Evolutionary conservation across 2,888 invertebrate genomes (phyloP), one percentile per base, ranked within the genome.

Genomic region (Chymomyza caudatula): DNA sequence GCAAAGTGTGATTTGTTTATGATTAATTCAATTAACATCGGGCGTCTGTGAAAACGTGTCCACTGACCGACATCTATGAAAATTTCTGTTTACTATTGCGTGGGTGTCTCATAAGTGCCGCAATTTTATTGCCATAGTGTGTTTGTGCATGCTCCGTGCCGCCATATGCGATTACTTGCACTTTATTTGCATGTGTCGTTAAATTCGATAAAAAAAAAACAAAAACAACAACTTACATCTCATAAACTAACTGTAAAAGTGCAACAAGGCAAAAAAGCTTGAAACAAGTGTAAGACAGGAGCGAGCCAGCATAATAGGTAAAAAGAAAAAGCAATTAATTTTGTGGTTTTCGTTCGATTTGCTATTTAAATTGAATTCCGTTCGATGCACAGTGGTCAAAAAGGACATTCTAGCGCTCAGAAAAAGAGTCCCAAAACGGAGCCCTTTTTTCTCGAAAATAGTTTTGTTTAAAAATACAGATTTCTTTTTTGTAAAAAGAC

Each of bases 161-260:
- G 62, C 59, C 63, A 73, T 67, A 60, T 72, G 65, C 71, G 54
- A 52, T 29, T 42, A n/a, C n/a, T n/a, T 29, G 43, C 44, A 19
- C 55, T 59, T 43, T 71, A 64, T 56, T 63, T 60, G 29, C 56
- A 47, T 49, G 65, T 60, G n/a, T n/a, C n/a, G n/a, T n/a, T n/a
- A n/a, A n/a, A n/a, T n/a, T n/a, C n/a, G 63, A 42, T 59, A 64
- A 59, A 67, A 60, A 42, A 42, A 51, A 52, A 49, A 59, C 19
- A 8, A 37, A 59, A 71, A 42, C 67, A 68, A 57, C 65, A n/a
- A n/a, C n/a, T n/a, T n/a, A n/a, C n/a, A n/a, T n/a, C n/a, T 64
- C 54, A 42, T 42, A 67, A 74, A 69, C 63, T 68, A 79, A 67
- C 76, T 56, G 74, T 73, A 69, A 73, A 75, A 60, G 63, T 73